Percentiles rank a stretch among this genome's conserved stretches.
These are phyloP conservation scores for Botia almorhae DNA, from an alignment of 2,797 vertebrate species.

Conservation along the genomic window DNA sequence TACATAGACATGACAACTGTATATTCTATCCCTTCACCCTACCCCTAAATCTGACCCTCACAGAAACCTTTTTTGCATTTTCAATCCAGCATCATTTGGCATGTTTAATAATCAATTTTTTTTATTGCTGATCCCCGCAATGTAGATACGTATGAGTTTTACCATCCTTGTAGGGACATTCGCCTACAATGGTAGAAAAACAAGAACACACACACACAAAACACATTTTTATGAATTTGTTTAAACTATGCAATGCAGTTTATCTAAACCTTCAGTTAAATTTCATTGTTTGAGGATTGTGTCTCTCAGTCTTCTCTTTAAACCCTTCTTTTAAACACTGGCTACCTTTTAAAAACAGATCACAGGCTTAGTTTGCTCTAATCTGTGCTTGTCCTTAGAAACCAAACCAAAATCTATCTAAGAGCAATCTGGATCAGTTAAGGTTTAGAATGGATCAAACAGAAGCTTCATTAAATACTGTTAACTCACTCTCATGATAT, in stretches of 20 bases:
- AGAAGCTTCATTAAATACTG: background rate
- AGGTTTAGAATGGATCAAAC: constrained; percentile 28
- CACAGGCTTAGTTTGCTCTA: constrained; percentile 45
- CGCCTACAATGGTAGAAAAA: too few species aligned
- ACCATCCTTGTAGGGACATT: too few species aligned
- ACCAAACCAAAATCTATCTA: constrained; percentile 55
- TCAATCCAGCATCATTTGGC: too few species aligned
- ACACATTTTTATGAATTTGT: background rate
- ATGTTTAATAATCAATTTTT: too few species aligned
- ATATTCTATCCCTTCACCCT: background rate
- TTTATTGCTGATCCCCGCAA: too few species aligned
- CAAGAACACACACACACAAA: background rate
- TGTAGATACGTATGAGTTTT: too few species aligned
- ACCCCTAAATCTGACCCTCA: too few species aligned
- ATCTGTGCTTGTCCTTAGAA: constrained; percentile 56
- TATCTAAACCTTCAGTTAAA: constrained; percentile 26
- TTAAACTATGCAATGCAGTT: constrained; percentile 23
- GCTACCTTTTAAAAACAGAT: constrained; percentile 59
- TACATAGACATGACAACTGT: background rate
- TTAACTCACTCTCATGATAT: background rate
- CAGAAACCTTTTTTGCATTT: background rate
- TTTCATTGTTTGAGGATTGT: constrained; percentile 58
- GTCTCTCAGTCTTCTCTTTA: constrained; percentile 54
- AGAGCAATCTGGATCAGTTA: constrained; percentile 57
- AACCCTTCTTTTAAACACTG: constrained; percentile 51